Evolutionary conservation across 2,797 vertebrate species (phyloP).

Genomic region (Enteromius paludinosus): DNA sequence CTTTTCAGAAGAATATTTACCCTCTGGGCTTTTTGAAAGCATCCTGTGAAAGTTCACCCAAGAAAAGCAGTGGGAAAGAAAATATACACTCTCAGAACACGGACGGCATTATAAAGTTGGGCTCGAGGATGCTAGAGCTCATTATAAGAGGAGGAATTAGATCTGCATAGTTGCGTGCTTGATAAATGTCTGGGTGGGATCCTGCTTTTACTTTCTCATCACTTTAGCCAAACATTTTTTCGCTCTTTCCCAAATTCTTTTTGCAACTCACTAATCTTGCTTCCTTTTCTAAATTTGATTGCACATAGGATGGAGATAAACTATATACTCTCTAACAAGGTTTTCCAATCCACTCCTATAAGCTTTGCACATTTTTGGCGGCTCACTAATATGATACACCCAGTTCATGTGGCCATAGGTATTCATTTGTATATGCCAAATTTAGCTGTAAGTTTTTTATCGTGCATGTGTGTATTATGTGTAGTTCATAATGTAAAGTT

Average conservation of each 20-base stretch:
- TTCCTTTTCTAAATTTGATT: neutral
- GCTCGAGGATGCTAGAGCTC: slow-evolving; percentile 50
- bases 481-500: neutral
- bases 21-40: slow-evolving; percentile 91
- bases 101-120: slow-evolving; percentile 68
- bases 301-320: neutral
- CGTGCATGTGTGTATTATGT: neutral
- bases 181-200: slow-evolving; percentile 20
- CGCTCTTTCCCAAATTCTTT: neutral
- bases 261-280: neutral
- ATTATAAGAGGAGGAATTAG: slow-evolving; percentile 27
- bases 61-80: slow-evolving; percentile 68
- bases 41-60: slow-evolving; percentile 89
- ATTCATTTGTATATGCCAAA: neutral
- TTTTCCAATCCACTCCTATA: slow-evolving; percentile 8
- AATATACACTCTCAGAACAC: slow-evolving; percentile 42
- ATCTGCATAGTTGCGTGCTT: slow-evolving; percentile 16
- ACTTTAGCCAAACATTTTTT: neutral
- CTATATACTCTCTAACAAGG: neutral
- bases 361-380: neutral
- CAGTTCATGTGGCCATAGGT: neutral
- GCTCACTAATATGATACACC: neutral
- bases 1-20: slow-evolving; percentile 90
- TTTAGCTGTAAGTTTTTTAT: neutral
- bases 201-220: slow-evolving; percentile 6